Evolutionary conservation across 2,797 vertebrate species (phyloP), one percentile per base, ranked within the genome.

Genomic region (Capromys pilorides): DNA sequence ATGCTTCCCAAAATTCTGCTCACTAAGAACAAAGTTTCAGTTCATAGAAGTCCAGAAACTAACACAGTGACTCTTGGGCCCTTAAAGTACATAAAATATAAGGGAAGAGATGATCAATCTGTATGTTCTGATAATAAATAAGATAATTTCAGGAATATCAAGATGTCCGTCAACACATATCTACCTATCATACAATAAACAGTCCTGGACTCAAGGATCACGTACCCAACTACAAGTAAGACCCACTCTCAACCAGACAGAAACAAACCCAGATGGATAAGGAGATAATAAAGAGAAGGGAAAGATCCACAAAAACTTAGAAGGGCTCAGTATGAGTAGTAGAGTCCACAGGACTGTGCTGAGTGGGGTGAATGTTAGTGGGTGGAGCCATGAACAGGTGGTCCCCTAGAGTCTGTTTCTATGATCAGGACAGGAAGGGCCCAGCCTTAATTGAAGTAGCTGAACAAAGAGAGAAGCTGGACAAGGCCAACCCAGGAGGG

Each of bases 291-390:
- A 57, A 57, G 1, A 71, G 57, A 28, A 14, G 8, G 18, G 0
- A 1, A 91, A 16, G 12, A 49, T 18, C 61, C 28, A 51, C 0
- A 77, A 89, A 59, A 64, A 1, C 21, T 69, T 28, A 81, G 7
- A 59, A 24, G n/a, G 9, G 12, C 5, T 86, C 39, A 14, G 24
- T 5, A 66, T 22, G n/a, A 69, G 8, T 69, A 31, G 28, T 14
- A 77, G 28, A 49, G 39, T 0, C 12, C 5, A 19, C 0, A 2
- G 1, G 24, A 13, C 2, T 11, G 0, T 6, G 21, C 7, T 36
- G 6, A 49, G 6, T 36, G 31, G 24, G 54, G 64, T 26, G 1
- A 33, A 9, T 41, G 57, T 69, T 26, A n/a, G 36, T 16, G 6
- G 18, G 22, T 18, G 6, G 36, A 66, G 59, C 71, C 13, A 39